Evolutionary conservation across 1,140 invertebrate species (phyloP).

Genomic region (Eurytemora carolleeae): DNA sequence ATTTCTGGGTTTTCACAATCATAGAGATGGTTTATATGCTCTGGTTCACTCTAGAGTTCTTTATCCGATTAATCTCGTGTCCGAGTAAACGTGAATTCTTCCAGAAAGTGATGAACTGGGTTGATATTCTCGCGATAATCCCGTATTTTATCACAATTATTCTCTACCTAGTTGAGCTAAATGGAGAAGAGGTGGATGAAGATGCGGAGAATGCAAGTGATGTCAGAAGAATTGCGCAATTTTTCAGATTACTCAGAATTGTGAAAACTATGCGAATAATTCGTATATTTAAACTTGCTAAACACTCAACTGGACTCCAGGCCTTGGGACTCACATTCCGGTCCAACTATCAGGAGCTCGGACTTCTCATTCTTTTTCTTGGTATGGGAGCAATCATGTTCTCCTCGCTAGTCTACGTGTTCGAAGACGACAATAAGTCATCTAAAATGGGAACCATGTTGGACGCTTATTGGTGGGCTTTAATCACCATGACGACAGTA

Average conservation of each 20-base stretch:
- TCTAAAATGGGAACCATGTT: constrained; percentile 32
- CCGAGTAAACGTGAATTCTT: constrained; percentile 3
- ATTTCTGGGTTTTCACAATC: too few relatives aligned
- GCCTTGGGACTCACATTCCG: neutral
- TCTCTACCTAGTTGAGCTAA: too few relatives aligned
- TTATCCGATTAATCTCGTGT: too few relatives aligned
- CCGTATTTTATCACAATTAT: constrained; percentile 1
- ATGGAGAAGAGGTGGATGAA: too few relatives aligned
- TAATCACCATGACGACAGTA: constrained; percentile 34
- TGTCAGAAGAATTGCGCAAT: constrained; percentile 4
- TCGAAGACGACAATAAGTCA: constrained; percentile 11
- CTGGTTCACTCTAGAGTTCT: constrained; percentile 7
- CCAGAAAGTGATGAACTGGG: neutral
- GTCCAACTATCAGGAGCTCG: constrained; percentile 11
- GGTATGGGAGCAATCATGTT: neutral
- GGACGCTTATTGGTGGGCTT: constrained; percentile 36
- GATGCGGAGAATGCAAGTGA: too few relatives aligned
- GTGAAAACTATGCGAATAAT: constrained; percentile 67
- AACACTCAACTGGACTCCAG: constrained; percentile 1
- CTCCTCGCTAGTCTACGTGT: constrained; percentile 16
- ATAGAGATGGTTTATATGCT: constrained; percentile 5
- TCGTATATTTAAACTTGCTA: constrained; percentile 33
- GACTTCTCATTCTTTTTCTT: constrained; percentile 8
- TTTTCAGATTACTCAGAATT: constrained; percentile 4
- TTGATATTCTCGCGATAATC: constrained; percentile 2